Evolutionary conservation across 2,888 invertebrate genomes (phyloP).

Genomic region (Lepetodrilus schrolli): DNA sequence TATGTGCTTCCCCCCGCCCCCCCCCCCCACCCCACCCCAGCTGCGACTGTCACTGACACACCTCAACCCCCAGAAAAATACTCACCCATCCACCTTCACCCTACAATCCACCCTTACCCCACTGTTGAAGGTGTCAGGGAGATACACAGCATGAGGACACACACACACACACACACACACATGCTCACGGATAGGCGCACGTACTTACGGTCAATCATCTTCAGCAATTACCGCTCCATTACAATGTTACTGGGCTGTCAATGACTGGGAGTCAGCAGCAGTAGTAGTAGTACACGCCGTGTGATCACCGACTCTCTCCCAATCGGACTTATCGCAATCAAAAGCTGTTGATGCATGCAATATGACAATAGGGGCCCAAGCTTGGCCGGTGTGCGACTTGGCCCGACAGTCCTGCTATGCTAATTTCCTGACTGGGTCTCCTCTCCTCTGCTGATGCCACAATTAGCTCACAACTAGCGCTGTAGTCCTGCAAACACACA

Average conservation of each 20-base stretch:
- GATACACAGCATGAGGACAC: too few species aligned
- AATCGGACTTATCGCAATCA: constrained; percentile 16
- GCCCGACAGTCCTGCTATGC: constrained; percentile 18
- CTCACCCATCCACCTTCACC: too few species aligned
- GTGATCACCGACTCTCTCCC: constrained; percentile 20
- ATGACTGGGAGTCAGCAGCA: background rate
- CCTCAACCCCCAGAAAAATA: too few species aligned
- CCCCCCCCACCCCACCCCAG: too few species aligned
- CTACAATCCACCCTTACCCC: too few species aligned
- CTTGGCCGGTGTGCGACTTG: background rate
- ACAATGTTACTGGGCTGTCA: constrained; percentile 4
- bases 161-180: too few species aligned
- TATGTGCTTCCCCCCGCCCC: too few species aligned
- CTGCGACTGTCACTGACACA: too few species aligned
- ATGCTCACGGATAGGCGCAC: too few species aligned
- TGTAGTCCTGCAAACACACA: background rate
- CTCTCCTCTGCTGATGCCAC: background rate
- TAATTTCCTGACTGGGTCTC: constrained; percentile 14
- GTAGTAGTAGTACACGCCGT: constrained; percentile 22
- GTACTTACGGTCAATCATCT: constrained; percentile 19
- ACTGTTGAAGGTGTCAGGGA: too few species aligned
- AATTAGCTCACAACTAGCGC: constrained; percentile 1
- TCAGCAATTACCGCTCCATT: constrained; percentile 18
- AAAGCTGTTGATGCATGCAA: constrained; percentile 16
- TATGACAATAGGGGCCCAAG: constrained; percentile 9